Conservation (phyloP, 2,888 invertebrate species). For the Diogma glabrata region DNA sequence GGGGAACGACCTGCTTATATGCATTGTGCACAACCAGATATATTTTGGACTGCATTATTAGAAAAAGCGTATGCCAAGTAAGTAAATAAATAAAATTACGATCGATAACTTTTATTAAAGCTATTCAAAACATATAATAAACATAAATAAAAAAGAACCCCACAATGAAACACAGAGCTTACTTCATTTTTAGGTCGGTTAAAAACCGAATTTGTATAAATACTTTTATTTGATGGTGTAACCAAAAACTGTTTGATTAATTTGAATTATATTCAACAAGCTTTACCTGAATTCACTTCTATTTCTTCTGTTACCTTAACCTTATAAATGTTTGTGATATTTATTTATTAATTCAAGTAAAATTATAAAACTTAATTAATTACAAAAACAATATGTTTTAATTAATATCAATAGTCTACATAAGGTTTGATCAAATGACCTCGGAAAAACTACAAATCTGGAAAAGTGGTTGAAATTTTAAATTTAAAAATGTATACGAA, state of each 20-base stretch:
- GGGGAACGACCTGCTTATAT: conserved; percentile 50
- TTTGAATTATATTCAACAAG: too few relatives aligned
- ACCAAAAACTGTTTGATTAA: background rate
- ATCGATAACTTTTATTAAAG: background rate
- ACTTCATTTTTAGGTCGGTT: background rate
- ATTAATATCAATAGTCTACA: background rate
- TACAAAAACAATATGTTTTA: background rate
- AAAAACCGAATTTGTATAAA: too few relatives aligned
- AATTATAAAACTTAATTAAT: too few relatives aligned
- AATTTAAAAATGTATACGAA: background rate
- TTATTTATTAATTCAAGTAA: too few relatives aligned
- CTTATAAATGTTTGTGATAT: too few relatives aligned
- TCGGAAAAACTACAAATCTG: too few relatives aligned
- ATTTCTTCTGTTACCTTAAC: too few relatives aligned
- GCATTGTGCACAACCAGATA: conserved; percentile 38
- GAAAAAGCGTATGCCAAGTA: conserved; percentile 77
- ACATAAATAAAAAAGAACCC: too few relatives aligned
- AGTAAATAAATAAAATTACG: conserved; percentile 23
- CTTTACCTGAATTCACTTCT: too few relatives aligned
- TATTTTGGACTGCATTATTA: conserved; percentile 66
- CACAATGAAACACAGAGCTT: background rate
- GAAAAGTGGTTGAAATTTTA: too few relatives aligned
- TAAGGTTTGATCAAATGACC: too few relatives aligned
- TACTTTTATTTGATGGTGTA: background rate
- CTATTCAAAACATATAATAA: conserved; percentile 3